phyloP scores from a whole-genome alignment of 2,888 invertebrate genomes.

The Caenorhabditis japonica region DNA sequence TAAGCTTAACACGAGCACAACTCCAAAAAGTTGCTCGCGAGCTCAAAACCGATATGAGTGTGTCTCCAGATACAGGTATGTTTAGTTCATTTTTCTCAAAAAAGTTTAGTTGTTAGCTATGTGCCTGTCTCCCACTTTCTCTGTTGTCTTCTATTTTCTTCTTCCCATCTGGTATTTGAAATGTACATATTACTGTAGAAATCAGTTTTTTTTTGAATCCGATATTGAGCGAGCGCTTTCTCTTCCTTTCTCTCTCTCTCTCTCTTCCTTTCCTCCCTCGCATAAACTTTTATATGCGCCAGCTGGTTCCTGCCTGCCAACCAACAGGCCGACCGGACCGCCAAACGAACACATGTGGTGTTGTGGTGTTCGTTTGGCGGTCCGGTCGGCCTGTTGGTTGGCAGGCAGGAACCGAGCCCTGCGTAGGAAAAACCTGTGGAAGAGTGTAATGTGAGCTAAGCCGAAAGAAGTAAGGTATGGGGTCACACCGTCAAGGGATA shows the following conservation, averaged over 20 bases:
- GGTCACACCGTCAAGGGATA: constrained; percentile 2
- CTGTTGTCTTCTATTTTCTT: constrained; percentile 1
- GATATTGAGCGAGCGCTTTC: constrained; percentile 23
- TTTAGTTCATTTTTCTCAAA: constrained; percentile 4
- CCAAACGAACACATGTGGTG: too few relatives aligned
- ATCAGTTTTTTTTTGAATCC: constrained; percentile 14
- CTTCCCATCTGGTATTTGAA: constrained; percentile 13
- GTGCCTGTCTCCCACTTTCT: constrained; percentile 7
- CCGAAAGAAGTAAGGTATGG: constrained; percentile 10
- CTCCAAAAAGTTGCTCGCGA: constrained; percentile 3
- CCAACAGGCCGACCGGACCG: too few relatives aligned
- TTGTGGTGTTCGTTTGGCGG: constrained; percentile 40
- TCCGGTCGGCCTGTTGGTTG: too few relatives aligned
- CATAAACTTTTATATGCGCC: constrained; percentile 50
- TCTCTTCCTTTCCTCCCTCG: constrained; percentile 1
- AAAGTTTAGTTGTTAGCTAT: background rate
- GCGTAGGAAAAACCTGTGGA: constrained; percentile 5
- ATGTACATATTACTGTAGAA: constrained; percentile 31
- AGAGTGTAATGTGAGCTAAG: constrained; percentile 31
- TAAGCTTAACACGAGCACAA: constrained; percentile 28
- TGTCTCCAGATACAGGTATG: constrained; percentile 60
- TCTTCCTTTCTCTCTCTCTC: too few relatives aligned
- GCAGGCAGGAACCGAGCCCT: background rate
- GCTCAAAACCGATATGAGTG: constrained; percentile 39
- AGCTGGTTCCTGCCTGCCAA: too few relatives aligned